A percentile compares a stretch with the other conserved stretches of the same genome.
These are phyloP conservation scores for Scaptomyza graminum DNA, from an alignment of 1,140 invertebrate species.

Conservation along the genomic window DNA sequence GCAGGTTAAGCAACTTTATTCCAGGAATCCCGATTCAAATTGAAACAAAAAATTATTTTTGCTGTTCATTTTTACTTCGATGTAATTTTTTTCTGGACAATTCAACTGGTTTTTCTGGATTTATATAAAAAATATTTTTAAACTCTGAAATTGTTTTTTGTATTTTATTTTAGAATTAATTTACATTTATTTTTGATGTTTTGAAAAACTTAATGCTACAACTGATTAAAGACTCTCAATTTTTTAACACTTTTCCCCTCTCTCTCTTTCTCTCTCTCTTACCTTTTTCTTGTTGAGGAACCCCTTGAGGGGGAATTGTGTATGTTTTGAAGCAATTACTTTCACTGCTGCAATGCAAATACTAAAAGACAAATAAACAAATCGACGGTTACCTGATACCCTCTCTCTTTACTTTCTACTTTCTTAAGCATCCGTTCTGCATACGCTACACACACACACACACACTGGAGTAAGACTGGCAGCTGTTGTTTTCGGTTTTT, in stretches of 20 bases:
- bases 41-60: not conserved
- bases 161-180: no score
- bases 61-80: slow-evolving; percentile 8
- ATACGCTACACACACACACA: slow-evolving; percentile 45
- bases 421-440: slow-evolving; percentile 38
- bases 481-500: slow-evolving; percentile 50
- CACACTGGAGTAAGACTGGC: not conserved
- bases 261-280: not conserved
- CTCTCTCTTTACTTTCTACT: slow-evolving; percentile 1
- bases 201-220: no score
- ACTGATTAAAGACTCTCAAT: no score
- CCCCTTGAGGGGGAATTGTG: not conserved
- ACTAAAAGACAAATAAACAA: slow-evolving; percentile 37
- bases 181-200: no score
- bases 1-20: slow-evolving; percentile 40
- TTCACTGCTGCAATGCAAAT: slow-evolving; percentile 52
- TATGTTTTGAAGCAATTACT: slow-evolving; percentile 31
- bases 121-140: no score
- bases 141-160: no score
- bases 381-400: slow-evolving; percentile 43
- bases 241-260: not conserved
- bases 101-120: no score
- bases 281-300: not conserved
- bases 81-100: no score
- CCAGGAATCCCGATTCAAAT: slow-evolving; percentile 15